phyloP scores from a whole-genome alignment of 2,113 vertebrate genomes.

The Scatophagus argus region DNA sequence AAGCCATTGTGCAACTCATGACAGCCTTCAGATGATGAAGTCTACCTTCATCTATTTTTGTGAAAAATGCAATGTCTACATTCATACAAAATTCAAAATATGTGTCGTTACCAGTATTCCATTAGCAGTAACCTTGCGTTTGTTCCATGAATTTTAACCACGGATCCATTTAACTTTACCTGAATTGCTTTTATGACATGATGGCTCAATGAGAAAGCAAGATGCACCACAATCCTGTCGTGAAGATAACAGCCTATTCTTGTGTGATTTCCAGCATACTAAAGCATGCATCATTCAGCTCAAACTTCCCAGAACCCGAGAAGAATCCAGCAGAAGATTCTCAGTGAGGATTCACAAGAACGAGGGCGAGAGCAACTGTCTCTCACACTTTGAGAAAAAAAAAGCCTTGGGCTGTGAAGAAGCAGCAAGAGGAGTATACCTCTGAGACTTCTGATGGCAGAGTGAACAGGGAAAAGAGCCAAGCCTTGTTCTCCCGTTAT shows the following conservation, averaged over 20 bases:
- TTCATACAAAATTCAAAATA: slow-evolving; percentile 33
- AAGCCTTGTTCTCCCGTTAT: slow-evolving; percentile 65
- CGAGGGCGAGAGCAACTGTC: slow-evolving; percentile 52
- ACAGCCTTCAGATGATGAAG: slow-evolving; percentile 1
- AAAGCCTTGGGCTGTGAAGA: slow-evolving; percentile 68
- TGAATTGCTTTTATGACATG: slow-evolving; percentile 20
- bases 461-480: slow-evolving; percentile 67
- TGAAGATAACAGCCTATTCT: slow-evolving; percentile 46
- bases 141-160: slow-evolving; percentile 31
- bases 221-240: slow-evolving; percentile 5
- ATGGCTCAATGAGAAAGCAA: slow-evolving; percentile 30
- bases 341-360: slow-evolving; percentile 57
- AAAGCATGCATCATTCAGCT: slow-evolving; percentile 59
- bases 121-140: slow-evolving; percentile 3
- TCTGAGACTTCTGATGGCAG: slow-evolving; percentile 70
- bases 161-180: slow-evolving; percentile 37
- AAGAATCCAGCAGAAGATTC: slow-evolving; percentile 56
- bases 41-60: not conserved
- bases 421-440: slow-evolving; percentile 69
- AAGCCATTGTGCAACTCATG: not conserved
- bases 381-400: slow-evolving; percentile 54
- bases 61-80: slow-evolving; percentile 1
- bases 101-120: slow-evolving; percentile 2
- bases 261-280: slow-evolving; percentile 35
- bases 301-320: slow-evolving; percentile 53